phyloP scores from a whole-genome alignment of 2,797 vertebrate genomes.

The Bradypodion pumilum region DNA sequence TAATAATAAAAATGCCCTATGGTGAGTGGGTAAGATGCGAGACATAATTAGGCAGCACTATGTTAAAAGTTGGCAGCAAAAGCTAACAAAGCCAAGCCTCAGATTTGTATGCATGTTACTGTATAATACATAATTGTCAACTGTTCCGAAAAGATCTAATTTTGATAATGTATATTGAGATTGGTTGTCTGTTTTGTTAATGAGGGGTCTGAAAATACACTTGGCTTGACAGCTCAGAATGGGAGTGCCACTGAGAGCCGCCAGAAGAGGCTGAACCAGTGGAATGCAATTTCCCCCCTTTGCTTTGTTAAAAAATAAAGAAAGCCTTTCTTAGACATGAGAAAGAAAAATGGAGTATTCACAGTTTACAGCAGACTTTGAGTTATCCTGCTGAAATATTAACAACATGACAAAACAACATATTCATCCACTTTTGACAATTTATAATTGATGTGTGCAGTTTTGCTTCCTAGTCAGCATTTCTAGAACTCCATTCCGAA shows the following conservation, averaged over 20 bases:
- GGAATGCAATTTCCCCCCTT: conserved; percentile 24
- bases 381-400: conserved; percentile 57
- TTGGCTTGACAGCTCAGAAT: conserved; percentile 74
- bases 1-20: conserved; percentile 66
- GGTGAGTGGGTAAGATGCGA: conserved; percentile 63
- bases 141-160: conserved; percentile 78
- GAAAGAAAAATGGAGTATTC: conserved; percentile 55
- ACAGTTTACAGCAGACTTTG: conserved; percentile 49
- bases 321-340: conserved; percentile 36
- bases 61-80: conserved; percentile 76
- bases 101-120: conserved; percentile 70
- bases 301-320: conserved; percentile 4
- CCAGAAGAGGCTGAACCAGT: conserved; percentile 65
- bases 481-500: background rate
- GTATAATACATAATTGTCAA: conserved; percentile 76
- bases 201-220: conserved; percentile 73
- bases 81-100: conserved; percentile 71
- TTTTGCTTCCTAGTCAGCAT: conserved; percentile 32
- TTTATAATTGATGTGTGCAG: conserved; percentile 26
- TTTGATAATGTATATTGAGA: conserved; percentile 77
- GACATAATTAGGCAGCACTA: conserved; percentile 76
- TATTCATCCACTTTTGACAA: conserved; percentile 43
- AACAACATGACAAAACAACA: conserved; percentile 33
- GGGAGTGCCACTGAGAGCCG: conserved; percentile 61
- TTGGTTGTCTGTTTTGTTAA: conserved; percentile 69